phyloP scores from a whole-genome alignment of 2,888 invertebrate species.

The Clunio marinus region DNA sequence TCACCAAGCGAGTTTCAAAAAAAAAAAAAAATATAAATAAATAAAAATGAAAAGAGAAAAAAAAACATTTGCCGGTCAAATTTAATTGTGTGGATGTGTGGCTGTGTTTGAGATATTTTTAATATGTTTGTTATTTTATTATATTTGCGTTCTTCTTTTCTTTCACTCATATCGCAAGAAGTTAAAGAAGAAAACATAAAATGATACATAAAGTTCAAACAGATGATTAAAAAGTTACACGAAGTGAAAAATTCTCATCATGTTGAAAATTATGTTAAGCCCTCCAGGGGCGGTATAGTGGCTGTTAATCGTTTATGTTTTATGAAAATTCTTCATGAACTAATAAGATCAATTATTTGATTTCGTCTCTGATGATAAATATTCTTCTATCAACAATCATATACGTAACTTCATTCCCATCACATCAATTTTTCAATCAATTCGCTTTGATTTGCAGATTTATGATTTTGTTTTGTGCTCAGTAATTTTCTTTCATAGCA shows the following conservation, averaged over 20 bases:
- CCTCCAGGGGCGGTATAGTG: neutral
- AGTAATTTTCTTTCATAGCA: neutral
- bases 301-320: too few relatives aligned
- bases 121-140: neutral
- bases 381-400: too few relatives aligned
- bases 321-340: too few relatives aligned
- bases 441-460: too few relatives aligned
- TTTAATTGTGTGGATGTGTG: slow-evolving; percentile 6
- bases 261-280: neutral
- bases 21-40: too few relatives aligned
- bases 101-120: neutral
- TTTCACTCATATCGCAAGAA: neutral
- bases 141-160: neutral
- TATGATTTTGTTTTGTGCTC: too few relatives aligned
- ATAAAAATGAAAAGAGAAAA: neutral
- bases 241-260: neutral
- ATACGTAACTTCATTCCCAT: too few relatives aligned
- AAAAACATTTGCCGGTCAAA: slow-evolving; percentile 15
- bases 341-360: too few relatives aligned
- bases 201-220: neutral
- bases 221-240: slow-evolving; percentile 12
- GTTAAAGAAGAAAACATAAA: slow-evolving; percentile 1
- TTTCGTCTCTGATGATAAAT: too few relatives aligned
- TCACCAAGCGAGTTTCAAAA: neutral
- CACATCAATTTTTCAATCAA: too few relatives aligned